Evolutionary conservation across 2,888 invertebrate species (phyloP).

Genomic region (Abrostola triplasia): DNA sequence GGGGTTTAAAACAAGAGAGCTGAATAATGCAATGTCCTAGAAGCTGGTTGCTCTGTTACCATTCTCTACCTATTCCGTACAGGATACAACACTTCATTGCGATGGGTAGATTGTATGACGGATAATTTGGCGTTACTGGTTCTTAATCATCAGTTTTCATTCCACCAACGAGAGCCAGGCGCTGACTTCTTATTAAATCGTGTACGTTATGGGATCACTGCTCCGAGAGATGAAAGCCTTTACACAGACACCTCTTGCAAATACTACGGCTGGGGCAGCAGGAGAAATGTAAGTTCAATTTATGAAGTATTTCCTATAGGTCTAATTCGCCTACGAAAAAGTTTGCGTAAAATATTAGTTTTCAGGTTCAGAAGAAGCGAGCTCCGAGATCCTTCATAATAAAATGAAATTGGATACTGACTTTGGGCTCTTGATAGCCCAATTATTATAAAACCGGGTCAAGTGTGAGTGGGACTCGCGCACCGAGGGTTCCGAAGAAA

Average conservation of each 20-base stretch:
- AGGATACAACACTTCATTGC: conserved; percentile 74
- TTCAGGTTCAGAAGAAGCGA: too few species aligned
- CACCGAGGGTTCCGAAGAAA: too few species aligned
- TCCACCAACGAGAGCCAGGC: conserved; percentile 65
- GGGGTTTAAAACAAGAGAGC: too few species aligned
- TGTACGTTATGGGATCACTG: conserved; percentile 71
- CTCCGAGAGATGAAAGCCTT: conserved; percentile 33
- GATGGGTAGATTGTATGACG: conserved; percentile 68
- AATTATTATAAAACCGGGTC: too few species aligned
- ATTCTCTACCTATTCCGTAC: conserved; percentile 9
- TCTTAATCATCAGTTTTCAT: conserved; percentile 69
- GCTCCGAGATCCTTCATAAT: too few species aligned
- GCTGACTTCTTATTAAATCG: conserved; percentile 73
- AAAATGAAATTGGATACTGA: too few species aligned
- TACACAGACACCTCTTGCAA: conserved; percentile 59
- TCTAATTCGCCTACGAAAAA: not conserved
- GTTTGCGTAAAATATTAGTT: too few species aligned
- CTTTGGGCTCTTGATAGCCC: too few species aligned
- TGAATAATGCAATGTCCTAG: too few species aligned
- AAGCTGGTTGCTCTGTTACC: not conserved
- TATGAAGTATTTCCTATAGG: not conserved
- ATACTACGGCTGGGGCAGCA: conserved; percentile 80
- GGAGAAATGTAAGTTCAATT: conserved; percentile 75
- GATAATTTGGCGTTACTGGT: conserved; percentile 78
- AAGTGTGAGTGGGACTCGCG: too few species aligned